A percentile compares a stretch with the other conserved stretches of the same genome.
These are phyloP conservation scores for Odontomyia ornata DNA, from an alignment of 2,888 invertebrate genomes.

Conservation along the genomic window DNA sequence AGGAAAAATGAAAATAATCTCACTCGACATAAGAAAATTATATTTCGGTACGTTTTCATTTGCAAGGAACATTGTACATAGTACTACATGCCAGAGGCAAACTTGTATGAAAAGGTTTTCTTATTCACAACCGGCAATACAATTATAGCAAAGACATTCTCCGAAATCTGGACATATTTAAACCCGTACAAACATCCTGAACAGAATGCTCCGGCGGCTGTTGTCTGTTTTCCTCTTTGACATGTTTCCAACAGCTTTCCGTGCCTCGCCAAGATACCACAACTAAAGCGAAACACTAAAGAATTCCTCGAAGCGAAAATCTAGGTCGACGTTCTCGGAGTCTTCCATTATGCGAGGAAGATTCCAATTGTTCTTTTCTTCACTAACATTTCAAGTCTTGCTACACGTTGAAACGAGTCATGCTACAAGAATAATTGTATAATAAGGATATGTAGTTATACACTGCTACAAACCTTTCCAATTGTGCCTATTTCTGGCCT, in stretches of 20 bases:
- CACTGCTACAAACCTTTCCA: no score
- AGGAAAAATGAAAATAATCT: background rate
- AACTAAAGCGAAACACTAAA: background rate
- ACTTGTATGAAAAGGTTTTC: background rate
- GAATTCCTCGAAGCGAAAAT: background rate
- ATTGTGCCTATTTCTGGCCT: no score
- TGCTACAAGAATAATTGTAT: background rate
- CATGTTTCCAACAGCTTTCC: background rate
- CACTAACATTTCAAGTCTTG: background rate
- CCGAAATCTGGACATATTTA: background rate
- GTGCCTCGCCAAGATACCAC: background rate
- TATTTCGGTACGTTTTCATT: background rate
- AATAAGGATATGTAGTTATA: background rate
- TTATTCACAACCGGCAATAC: background rate
- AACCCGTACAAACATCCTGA: background rate
- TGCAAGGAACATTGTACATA: background rate
- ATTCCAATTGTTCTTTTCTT: background rate
- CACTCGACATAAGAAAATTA: background rate
- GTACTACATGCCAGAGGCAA: background rate
- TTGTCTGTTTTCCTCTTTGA: constrained; percentile 7
- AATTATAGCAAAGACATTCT: background rate
- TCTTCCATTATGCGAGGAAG: background rate
- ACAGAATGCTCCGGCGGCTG: background rate
- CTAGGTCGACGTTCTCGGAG: constrained; percentile 8
- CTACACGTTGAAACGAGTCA: background rate